Conservation (phyloP, 1,140 invertebrate genomes). For the Bombus impatiens region DNA sequence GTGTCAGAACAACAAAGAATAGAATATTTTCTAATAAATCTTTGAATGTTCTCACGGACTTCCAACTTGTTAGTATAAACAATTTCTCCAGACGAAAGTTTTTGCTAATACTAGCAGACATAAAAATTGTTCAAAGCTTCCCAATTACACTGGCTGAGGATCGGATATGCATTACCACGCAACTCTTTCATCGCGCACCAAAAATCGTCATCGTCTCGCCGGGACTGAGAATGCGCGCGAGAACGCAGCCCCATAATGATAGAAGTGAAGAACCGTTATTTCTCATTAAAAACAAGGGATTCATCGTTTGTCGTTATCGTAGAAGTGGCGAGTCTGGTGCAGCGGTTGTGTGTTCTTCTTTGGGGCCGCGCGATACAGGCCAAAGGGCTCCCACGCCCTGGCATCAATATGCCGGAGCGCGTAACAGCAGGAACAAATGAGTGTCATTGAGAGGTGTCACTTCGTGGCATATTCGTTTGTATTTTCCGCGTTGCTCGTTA, state of each 20-base stretch:
- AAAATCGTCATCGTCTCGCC: conserved; percentile 27
- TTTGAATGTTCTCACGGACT: background rate
- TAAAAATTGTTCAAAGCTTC: background rate
- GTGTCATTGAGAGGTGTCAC: conserved; percentile 83
- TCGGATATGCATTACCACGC: background rate
- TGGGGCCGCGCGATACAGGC: conserved; percentile 48
- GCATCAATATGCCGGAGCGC: conserved; percentile 57
- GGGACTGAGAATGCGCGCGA: background rate
- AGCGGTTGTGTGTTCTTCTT: conserved; percentile 28
- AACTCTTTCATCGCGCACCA: background rate
- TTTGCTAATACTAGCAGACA: too few relatives aligned
- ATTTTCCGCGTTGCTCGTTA: conserved; percentile 79
- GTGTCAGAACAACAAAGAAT: too few relatives aligned
- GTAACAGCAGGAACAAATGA: conserved; percentile 71
- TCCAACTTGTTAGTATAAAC: background rate
- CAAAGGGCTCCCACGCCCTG: conserved; percentile 65
- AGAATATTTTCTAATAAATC: too few relatives aligned
- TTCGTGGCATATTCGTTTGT: conserved; percentile 83
- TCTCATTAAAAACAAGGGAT: conserved; percentile 82
- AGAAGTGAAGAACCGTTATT: conserved; percentile 59
- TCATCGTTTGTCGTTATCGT: conserved; percentile 79
- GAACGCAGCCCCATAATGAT: conserved; percentile 51
- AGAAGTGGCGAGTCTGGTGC: conserved; percentile 69
- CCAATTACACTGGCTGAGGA: background rate
- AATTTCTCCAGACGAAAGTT: too few relatives aligned